Base-by-base conservation (phyloP, 1,140 invertebrate genomes). In the Proctacanthus coquilletti region DNA sequence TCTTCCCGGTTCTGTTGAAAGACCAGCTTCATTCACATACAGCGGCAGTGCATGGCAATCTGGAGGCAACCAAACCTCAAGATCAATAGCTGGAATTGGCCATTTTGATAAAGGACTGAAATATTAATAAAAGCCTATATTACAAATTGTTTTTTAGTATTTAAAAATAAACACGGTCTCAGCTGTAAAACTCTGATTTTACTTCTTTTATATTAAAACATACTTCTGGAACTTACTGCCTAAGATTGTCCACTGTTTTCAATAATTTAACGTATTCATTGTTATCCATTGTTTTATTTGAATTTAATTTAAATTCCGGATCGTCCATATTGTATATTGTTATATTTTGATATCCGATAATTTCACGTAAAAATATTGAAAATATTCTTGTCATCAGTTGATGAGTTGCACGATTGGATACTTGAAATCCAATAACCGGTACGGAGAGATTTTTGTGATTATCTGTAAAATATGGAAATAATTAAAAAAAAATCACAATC, bases 1-100 rank as follows among this genome's bases (percentile, higher is more conserved):
- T 38, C 77, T 71, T 27, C 75, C 77, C 2, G 70, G 63, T 5
- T 70, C 64, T 5, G 69, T 66, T 10, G 15, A 78, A 3, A 64
- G 40, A 53, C 36, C 50, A 42, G 38, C 52, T 45, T 45, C 65
- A 17, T 42, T 61, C 15, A 49, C 38, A 15, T 42, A 48, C 45
- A 42, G 40, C 25, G 54, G 45, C 17, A 53, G 46, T 15, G 62
- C 65, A 41, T 74, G 70, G 34, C 69, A 58, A 21, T 72, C 68
- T 1, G 75, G 68, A 3, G 68, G 62, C 25, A 77, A 63, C 71
- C 75, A 80, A 1, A 80, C 71, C 47, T 79, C 78, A 42, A 84
- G 53, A 54, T 83, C 82, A 8, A 84, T 68, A 69, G 77, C 75
- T 3, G 72, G 60, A 18, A 65, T 61, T 17, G 73, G 72, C 40